Evolutionary conservation across 2,888 invertebrate species (phyloP).

Genomic region (Amphipoea lucens): DNA sequence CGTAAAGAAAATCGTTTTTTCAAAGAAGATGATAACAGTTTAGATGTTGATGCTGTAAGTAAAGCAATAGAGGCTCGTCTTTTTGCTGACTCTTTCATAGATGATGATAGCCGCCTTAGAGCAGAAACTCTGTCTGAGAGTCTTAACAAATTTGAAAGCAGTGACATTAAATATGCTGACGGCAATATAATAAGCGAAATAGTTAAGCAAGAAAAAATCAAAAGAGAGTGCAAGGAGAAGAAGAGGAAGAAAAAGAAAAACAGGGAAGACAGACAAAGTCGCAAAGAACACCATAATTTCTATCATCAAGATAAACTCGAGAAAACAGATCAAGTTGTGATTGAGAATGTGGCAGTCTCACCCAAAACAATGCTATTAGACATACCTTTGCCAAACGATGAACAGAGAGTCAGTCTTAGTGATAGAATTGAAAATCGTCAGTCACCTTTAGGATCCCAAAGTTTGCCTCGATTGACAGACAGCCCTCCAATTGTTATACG

Average conservation of each 20-base stretch:
- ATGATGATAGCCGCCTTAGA: constrained; percentile 83
- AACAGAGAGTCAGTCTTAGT: constrained; percentile 69
- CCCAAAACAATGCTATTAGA: constrained; percentile 81
- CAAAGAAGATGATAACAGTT: constrained; percentile 94
- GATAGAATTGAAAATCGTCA: constrained; percentile 79
- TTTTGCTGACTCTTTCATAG: constrained; percentile 92
- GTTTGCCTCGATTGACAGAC: constrained; percentile 92
- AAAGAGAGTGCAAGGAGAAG: constrained; percentile 93
- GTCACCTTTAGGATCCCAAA: constrained; percentile 88
- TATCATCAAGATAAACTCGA: constrained; percentile 90
- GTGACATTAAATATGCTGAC: constrained; percentile 91
- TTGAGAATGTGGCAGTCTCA: constrained; percentile 73
- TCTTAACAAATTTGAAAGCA: constrained; percentile 65
- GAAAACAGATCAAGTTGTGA: constrained; percentile 73
- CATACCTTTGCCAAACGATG: constrained; percentile 84
- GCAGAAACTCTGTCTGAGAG: constrained; percentile 73
- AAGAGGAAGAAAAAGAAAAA: constrained; percentile 96
- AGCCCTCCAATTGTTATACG: constrained; percentile 88
- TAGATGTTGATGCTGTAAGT: constrained; percentile 95
- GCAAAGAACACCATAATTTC: constrained; percentile 92
- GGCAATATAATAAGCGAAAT: constrained; percentile 71
- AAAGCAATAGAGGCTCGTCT: constrained; percentile 95
- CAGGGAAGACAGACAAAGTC: constrained; percentile 93
- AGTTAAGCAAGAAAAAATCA: constrained; percentile 81
- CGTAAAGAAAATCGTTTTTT: constrained; percentile 91